Percentiles rank a stretch among this genome's conserved stretches.
Evolutionary conservation across 2,113 vertebrate species (phyloP).

Genomic region (Corydoras maculifer): DNA sequence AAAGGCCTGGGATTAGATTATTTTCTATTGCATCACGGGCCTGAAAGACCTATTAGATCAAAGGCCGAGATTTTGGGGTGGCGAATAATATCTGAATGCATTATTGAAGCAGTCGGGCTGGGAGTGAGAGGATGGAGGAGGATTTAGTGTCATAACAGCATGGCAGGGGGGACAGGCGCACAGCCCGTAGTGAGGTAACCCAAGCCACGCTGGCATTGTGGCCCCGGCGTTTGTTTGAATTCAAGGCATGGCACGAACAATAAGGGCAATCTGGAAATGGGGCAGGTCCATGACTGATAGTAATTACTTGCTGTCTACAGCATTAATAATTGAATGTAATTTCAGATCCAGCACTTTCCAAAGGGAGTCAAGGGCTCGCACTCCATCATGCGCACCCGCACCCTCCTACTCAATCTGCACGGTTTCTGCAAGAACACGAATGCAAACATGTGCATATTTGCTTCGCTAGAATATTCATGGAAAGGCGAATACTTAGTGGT

Average conservation of each 20-base stretch:
- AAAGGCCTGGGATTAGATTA: slow-evolving; percentile 57
- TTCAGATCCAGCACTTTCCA: slow-evolving; percentile 79
- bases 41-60: slow-evolving; percentile 65
- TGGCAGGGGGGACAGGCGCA: slow-evolving; percentile 61
- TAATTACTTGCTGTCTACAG: slow-evolving; percentile 77
- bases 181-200: slow-evolving; percentile 72
- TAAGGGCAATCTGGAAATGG: slow-evolving; percentile 77
- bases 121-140: slow-evolving; percentile 49
- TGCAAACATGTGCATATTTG: neutral
- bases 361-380: slow-evolving; percentile 42
- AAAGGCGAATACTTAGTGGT: too few relatives aligned
- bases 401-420: neutral
- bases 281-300: slow-evolving; percentile 75
- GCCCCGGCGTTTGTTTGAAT: slow-evolving; percentile 77
- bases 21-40: slow-evolving; percentile 59
- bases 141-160: slow-evolving; percentile 77
- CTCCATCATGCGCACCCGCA: neutral
- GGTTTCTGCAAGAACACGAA: too few relatives aligned
- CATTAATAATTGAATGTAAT: slow-evolving; percentile 95
- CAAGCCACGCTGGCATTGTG: slow-evolving; percentile 66
- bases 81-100: slow-evolving; percentile 65
- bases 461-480: neutral
- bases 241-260: slow-evolving; percentile 65
- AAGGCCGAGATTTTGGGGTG: slow-evolving; percentile 65
- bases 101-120: slow-evolving; percentile 71